A percentile compares a stretch with the other conserved stretches of the same genome.
Conservation (phyloP, 1,140 invertebrate species). For the Copidosoma floridanum region DNA sequence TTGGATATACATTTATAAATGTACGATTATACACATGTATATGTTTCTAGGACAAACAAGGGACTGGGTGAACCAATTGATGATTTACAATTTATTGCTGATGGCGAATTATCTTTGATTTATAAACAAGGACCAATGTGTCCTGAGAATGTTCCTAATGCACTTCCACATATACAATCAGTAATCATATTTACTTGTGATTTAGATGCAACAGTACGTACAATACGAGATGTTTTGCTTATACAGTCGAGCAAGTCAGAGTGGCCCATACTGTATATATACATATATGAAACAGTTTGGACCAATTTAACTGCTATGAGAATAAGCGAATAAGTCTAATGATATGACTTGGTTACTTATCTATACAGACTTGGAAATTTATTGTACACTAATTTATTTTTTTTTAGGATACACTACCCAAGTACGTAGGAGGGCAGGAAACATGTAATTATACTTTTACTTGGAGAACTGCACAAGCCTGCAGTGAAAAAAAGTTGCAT, state of each 20-base stretch:
- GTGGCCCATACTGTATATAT: too few species aligned
- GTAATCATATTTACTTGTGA: conserved; percentile 48
- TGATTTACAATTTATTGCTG: not conserved
- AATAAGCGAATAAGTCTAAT: too few species aligned
- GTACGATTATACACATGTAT: too few species aligned
- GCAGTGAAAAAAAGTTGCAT: conserved; percentile 37
- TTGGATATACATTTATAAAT: too few species aligned
- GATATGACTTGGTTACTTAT: too few species aligned
- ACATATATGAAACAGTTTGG: too few species aligned
- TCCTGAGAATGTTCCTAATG: not conserved
- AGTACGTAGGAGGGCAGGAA: conserved; percentile 37
- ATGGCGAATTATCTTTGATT: conserved; percentile 34
- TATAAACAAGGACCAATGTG: conserved; percentile 42
- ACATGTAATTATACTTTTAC: conserved; percentile 42
- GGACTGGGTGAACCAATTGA: conserved; percentile 38
- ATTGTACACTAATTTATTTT: too few species aligned
- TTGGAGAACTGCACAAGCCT: conserved; percentile 43
- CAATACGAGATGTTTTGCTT: too few species aligned
- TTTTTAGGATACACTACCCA: conserved; percentile 38
- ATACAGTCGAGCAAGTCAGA: too few species aligned
- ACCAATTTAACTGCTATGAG: too few species aligned
- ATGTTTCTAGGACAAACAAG: conserved; percentile 32
- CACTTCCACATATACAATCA: conserved; percentile 29
- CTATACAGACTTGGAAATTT: too few species aligned
- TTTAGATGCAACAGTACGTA: conserved; percentile 38